Conservation (phyloP, 2,888 invertebrate genomes). For the Papilio elwesi region DNA sequence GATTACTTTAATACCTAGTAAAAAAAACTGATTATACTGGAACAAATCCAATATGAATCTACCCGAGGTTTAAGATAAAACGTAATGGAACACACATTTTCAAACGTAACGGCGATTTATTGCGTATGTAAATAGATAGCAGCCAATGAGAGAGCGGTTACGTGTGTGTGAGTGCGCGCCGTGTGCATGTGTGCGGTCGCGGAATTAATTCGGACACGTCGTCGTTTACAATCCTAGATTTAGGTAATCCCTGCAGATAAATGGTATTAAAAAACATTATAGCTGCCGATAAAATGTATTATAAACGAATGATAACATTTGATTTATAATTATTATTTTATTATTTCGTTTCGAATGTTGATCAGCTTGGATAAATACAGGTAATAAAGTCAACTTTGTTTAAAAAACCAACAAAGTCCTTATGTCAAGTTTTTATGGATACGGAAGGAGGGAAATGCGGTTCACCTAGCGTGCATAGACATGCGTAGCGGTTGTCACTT, state of each 20-base stretch:
- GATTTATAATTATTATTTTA: slow-evolving; percentile 71
- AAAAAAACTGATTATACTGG: slow-evolving; percentile 56
- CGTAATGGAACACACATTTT: slow-evolving; percentile 40
- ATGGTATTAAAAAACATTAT: slow-evolving; percentile 68
- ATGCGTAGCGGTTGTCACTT: too few relatives aligned
- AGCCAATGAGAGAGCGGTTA: slow-evolving; percentile 44
- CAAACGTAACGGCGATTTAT: slow-evolving; percentile 34
- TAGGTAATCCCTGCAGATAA: slow-evolving; percentile 70
- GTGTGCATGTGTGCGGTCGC: slow-evolving; percentile 40
- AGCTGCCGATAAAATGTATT: slow-evolving; percentile 70
- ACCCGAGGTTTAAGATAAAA: slow-evolving; percentile 65
- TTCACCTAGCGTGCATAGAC: too few relatives aligned
- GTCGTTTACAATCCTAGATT: slow-evolving; percentile 68
- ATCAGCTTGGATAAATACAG: background rate
- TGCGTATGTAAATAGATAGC: background rate
- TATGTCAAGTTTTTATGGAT: too few relatives aligned
- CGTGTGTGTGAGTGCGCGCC: slow-evolving; percentile 42
- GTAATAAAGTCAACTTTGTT: background rate
- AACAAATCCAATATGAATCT: slow-evolving; percentile 69
- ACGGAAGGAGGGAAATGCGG: too few relatives aligned
- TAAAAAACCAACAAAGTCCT: too few relatives aligned
- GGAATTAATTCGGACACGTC: slow-evolving; percentile 45
- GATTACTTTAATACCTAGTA: slow-evolving; percentile 69
- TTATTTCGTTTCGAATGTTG: background rate
- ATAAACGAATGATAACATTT: slow-evolving; percentile 79